These are phyloP conservation scores for Micromys minutus DNA, from an alignment of 2,113 vertebrate genomes.

Conservation along the genomic window DNA sequence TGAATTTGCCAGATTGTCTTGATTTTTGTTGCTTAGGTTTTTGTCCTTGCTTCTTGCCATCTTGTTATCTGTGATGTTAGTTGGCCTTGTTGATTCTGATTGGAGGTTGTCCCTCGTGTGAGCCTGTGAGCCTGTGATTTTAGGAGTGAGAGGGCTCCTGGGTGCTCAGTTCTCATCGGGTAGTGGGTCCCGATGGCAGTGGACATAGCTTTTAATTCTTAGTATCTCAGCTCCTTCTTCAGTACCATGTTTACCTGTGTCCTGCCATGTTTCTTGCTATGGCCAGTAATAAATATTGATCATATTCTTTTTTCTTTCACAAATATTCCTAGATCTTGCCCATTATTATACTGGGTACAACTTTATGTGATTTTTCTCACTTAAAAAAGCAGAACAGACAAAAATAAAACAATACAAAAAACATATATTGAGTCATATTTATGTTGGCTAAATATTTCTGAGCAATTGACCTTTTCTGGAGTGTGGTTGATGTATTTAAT, in stretches of 20 bases:
- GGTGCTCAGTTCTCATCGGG: too few relatives aligned
- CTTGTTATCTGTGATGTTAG: too few relatives aligned
- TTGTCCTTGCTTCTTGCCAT: too few relatives aligned
- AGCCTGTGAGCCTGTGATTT: too few relatives aligned
- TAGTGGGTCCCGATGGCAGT: too few relatives aligned
- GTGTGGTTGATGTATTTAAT: not conserved
- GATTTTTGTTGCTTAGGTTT: too few relatives aligned
- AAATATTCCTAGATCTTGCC: not conserved
- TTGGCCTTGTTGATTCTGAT: too few relatives aligned
- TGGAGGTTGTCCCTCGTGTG: too few relatives aligned
- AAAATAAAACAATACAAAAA: not conserved
- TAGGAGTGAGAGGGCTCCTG: too few relatives aligned
- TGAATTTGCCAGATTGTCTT: too few relatives aligned
- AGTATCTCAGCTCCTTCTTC: not conserved
- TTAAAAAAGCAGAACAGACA: too few relatives aligned
- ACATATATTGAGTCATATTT: not conserved
- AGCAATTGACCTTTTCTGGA: not conserved
- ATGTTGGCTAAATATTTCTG: not conserved
- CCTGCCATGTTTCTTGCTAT: not conserved
- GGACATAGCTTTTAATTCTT: not conserved
- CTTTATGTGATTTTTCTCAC: not conserved
- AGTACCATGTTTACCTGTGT: not conserved
- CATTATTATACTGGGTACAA: not conserved
- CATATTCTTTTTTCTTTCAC: not conserved
- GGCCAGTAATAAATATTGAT: not conserved